Evolutionary conservation across 1,140 invertebrate genomes (phyloP), one percentile per base, ranked within the genome.

Genomic region (Lucilia cuprina): DNA sequence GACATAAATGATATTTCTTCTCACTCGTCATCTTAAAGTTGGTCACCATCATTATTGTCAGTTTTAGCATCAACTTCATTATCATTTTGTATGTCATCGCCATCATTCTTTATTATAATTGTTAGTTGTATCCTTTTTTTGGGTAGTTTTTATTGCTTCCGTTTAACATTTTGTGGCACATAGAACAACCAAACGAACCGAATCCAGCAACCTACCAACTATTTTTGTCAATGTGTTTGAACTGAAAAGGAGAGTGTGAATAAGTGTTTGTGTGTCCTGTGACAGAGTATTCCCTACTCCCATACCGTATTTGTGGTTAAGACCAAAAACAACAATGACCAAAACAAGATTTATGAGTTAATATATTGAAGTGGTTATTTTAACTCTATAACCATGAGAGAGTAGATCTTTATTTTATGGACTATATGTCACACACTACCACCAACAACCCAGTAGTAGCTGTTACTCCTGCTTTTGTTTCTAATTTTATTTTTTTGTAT

Each of bases 121-220:
- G 50, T 55, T 55, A 13, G 50, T 14, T 55, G 17, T 55, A 55
- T 12, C 50, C 50, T 55, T 55, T 60, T 14, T 83, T 60, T 34
- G 14, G 10, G 83, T 34, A 60, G 49, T 19, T 77, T 83, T 83
- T 70, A 83, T 83, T 70, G 55, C 14, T 83, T 83, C 82, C 82
- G 82, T 47, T 80, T 50, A 80, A 80, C 77, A 80, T 80, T 80
- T 50, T 19, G 21, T 41, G 41, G 41, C 41, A 41, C 41, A 41
- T 41, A 41, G 41, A 41, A 41, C 74, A 74, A 30, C 74, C 13
- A 30, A 21, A 34, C 34, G 74, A 74, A 30, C 65, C 25, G 25
- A 12, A 74, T 25, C 74, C 74, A 74, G 25, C 74, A 74, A 17
- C 4, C 50, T 17, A 55, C 50, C 50, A 55, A 35, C 35, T 77